Percentiles rank a stretch among this genome's conserved stretches.
These are phyloP conservation scores for Columbina picui DNA, from an alignment of 2,113 vertebrate species.

Conservation along the genomic window DNA sequence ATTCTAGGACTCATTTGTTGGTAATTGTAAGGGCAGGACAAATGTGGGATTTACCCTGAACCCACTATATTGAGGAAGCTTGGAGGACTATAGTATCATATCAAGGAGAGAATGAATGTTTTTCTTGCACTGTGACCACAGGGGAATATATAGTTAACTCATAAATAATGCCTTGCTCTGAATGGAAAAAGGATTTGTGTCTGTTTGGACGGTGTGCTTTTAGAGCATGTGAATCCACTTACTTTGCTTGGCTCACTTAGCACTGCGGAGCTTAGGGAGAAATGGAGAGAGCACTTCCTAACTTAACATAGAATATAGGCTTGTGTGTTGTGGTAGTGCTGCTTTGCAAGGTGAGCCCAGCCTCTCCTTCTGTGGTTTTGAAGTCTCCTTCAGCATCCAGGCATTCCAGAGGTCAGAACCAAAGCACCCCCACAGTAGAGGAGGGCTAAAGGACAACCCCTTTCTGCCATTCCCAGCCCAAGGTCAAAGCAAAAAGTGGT, in stretches of 20 bases:
- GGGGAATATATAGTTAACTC: not conserved
- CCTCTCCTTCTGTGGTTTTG: not conserved
- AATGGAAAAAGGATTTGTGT: not conserved
- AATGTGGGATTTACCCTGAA: not conserved
- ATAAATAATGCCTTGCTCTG: slow-evolving; percentile 6
- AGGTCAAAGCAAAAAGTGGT: not conserved
- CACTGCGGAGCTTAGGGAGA: not conserved
- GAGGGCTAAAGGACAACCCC: not conserved
- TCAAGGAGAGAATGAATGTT: not conserved
- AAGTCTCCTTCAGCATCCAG: not conserved
- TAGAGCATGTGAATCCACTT: not conserved
- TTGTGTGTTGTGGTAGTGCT: not conserved
- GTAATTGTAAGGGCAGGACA: not conserved
- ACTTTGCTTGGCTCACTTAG: not conserved
- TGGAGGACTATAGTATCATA: not conserved
- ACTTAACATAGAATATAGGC: not conserved
- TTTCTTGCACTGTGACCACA: not conserved
- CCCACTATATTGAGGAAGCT: not conserved
- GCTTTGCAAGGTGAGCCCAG: not conserved
- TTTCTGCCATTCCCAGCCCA: not conserved
- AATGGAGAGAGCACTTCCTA: not conserved
- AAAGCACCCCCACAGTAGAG: not conserved
- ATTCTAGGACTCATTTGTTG: slow-evolving; percentile 4
- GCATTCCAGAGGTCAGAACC: not conserved
- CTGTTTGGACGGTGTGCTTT: not conserved